A percentile compares a stretch with the other conserved stretches of the same genome.
Evolutionary conservation across 2,113 vertebrate genomes (phyloP).

Genomic region (Proteles cristata): DNA sequence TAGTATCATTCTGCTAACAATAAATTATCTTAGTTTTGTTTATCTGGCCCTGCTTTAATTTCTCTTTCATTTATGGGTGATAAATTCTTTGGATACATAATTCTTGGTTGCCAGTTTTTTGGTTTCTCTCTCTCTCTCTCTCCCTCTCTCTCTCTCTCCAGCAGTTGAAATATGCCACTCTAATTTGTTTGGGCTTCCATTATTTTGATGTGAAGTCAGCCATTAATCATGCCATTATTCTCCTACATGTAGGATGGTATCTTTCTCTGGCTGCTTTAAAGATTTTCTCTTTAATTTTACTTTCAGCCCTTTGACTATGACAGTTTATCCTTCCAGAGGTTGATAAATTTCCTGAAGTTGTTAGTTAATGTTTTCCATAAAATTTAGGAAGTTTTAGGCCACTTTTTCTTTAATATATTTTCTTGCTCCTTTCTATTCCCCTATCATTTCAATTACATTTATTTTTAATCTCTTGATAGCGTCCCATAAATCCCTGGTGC

Average conservation of each 20-base stretch:
- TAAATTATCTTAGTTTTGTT: neutral
- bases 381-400: neutral
- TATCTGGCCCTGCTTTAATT: neutral
- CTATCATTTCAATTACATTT: neutral
- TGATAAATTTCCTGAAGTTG: neutral
- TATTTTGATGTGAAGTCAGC: neutral
- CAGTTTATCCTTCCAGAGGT: neutral
- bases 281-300: constrained; percentile 10
- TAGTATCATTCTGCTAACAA: neutral
- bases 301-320: neutral
- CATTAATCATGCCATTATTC: neutral
- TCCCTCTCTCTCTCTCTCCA: neutral
- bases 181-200: neutral
- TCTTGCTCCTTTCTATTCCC: neutral
- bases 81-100: constrained; percentile 5
- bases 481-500: neutral
- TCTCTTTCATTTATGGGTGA: neutral
- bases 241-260: neutral
- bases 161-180: neutral
- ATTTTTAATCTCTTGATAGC: neutral
- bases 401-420: neutral
- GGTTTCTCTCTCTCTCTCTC: neutral
- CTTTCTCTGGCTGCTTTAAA: constrained; percentile 18
- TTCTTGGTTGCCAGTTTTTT: neutral
- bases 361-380: neutral